Evolutionary conservation across 2,113 vertebrate genomes (phyloP).

Genomic region (Oncorhynchus keta): DNA sequence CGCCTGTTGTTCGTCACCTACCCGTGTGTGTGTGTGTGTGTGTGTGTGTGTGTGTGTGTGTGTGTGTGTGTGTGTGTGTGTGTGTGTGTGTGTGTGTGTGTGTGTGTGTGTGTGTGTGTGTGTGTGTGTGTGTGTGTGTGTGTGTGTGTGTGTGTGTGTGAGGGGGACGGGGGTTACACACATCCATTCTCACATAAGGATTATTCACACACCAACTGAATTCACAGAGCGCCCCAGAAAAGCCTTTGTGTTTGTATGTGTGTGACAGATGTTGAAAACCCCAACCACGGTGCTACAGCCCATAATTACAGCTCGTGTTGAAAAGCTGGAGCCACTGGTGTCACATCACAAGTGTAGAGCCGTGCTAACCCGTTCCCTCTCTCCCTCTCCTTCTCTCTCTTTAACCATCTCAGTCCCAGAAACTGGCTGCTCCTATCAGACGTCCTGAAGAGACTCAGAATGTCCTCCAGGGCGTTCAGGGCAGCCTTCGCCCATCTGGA

Average conservation of each 20-base stretch:
- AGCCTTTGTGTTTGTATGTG: constrained; percentile 6
- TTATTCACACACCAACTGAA: neutral
- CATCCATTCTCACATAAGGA: neutral
- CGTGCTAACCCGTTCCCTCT: neutral
- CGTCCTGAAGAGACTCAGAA: constrained; percentile 83
- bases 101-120: constrained; percentile 20
- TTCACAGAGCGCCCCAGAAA: neutral
- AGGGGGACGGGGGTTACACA: constrained; percentile 6
- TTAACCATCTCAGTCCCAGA: constrained; percentile 71
- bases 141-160: constrained; percentile 11
- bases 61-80: constrained; percentile 8
- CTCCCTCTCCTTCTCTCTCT: no score
- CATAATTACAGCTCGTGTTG: neutral
- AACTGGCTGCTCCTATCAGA: constrained; percentile 89
- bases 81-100: constrained; percentile 20
- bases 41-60: neutral
- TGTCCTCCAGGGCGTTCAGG: constrained; percentile 83
- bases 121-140: constrained; percentile 1
- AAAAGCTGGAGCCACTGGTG: neutral
- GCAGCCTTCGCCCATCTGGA: constrained; percentile 82
- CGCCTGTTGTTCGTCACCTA: constrained; percentile 21
- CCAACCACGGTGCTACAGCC: neutral
- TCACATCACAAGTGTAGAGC: neutral
- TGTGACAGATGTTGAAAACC: neutral
- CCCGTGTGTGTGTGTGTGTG: constrained; percentile 12